These are phyloP conservation scores for Drosophila grimshawi DNA, from an alignment of 1,140 invertebrate genomes.

Conservation along the genomic window DNA sequence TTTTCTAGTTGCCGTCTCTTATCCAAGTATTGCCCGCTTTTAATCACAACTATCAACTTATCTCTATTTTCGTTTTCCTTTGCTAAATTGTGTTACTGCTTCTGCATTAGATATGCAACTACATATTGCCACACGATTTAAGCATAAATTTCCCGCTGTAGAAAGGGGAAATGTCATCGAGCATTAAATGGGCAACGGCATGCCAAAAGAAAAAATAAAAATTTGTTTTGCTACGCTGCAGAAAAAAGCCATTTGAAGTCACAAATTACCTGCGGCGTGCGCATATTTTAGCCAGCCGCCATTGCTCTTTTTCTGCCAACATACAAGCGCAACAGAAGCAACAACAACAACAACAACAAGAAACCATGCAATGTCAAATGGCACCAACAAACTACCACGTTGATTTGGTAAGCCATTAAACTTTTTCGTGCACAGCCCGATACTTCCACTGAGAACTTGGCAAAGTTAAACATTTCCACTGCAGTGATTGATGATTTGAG, in stretches of 20 bases:
- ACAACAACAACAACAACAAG: constrained; percentile 8
- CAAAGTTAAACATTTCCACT: constrained; percentile 47
- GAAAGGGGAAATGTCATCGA: constrained; percentile 19
- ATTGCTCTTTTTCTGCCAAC: constrained; percentile 48
- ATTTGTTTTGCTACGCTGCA: constrained; percentile 32
- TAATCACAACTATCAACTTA: constrained; percentile 28
- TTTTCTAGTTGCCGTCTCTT: neutral
- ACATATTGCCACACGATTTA: constrained; percentile 56
- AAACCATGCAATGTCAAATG: constrained; percentile 64
- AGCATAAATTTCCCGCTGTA: constrained; percentile 57
- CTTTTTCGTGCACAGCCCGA: constrained; percentile 54
- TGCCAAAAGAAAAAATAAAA: constrained; percentile 2
- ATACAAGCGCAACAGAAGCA: constrained; percentile 3
- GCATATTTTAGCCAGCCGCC: constrained; percentile 64
- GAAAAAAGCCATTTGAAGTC: constrained; percentile 53
- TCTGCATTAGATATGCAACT: constrained; percentile 60
- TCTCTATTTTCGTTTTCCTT: constrained; percentile 63
- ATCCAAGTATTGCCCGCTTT: constrained; percentile 17
- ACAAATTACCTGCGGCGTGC: constrained; percentile 72
- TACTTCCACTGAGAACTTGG: constrained; percentile 31
- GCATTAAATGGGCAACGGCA: constrained; percentile 60
- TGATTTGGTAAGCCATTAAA: constrained; percentile 78
- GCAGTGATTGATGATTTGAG: constrained; percentile 72
- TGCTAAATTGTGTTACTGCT: constrained; percentile 53
- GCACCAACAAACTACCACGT: constrained; percentile 43